phyloP scores from a whole-genome alignment of 2,797 vertebrate species.

The Strix occidentalis region DNA sequence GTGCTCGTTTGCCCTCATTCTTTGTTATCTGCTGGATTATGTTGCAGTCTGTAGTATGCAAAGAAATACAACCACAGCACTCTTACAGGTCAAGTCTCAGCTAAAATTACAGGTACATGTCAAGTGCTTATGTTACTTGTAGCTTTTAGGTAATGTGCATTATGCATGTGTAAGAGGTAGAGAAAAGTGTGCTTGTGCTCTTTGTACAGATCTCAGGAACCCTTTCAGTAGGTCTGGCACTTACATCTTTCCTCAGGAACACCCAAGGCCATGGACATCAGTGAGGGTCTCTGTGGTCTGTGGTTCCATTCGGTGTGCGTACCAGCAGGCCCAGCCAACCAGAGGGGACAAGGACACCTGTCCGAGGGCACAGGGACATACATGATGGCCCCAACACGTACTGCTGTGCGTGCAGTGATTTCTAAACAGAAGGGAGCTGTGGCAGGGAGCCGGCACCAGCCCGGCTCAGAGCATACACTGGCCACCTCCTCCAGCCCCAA shows the following conservation, averaged over 20 bases:
- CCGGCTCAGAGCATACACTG: background rate
- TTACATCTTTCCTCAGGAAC: background rate
- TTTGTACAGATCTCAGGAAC: background rate
- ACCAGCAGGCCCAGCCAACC: background rate
- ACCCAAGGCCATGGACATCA: rapidly evolving
- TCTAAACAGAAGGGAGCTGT: background rate
- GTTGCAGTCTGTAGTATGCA: background rate
- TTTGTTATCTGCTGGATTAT: background rate
- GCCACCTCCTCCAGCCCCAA: background rate
- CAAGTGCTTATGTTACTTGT: background rate
- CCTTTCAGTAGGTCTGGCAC: background rate
- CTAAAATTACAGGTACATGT: background rate
- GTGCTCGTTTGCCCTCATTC: background rate
- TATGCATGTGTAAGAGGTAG: rapidly evolving
- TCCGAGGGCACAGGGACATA: background rate
- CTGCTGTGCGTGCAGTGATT: rapidly evolving
- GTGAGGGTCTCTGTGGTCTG: background rate
- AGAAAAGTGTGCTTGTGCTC: background rate
- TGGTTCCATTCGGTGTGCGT: background rate
- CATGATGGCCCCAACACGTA: rapidly evolving
- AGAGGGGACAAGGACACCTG: background rate
- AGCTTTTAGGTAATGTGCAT: background rate
- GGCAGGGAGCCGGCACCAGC: background rate
- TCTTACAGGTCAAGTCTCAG: background rate
- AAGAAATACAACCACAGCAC: background rate